A percentile compares a stretch with the other conserved stretches of the same genome.
Evolutionary conservation across 1,140 invertebrate species (phyloP).

Genomic region (Ostrea denselamellosa): DNA sequence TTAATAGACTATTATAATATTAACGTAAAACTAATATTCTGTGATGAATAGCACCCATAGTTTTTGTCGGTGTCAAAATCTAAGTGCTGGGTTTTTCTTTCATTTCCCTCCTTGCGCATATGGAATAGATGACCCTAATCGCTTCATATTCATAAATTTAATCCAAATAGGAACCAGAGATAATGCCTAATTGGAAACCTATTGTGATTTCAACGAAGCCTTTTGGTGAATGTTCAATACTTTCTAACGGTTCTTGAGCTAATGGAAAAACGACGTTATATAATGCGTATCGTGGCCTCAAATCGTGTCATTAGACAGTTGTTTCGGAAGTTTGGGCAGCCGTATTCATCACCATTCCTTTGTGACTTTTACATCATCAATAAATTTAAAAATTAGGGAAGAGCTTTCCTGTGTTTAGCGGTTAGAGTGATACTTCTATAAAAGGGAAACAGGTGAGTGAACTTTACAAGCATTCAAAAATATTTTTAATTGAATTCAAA

Average conservation of each 20-base stretch:
- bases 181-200: conserved; percentile 30
- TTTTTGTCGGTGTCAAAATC: conserved; percentile 7
- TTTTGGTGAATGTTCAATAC: not conserved
- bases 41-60: not conserved
- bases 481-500: not conserved
- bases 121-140: not conserved
- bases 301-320: conserved; percentile 35
- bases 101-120: not conserved
- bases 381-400: conserved; percentile 19
- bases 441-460: not conserved
- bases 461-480: not conserved
- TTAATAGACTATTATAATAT: no score
- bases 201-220: conserved; percentile 15
- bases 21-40: no score
- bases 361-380: not conserved
- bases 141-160: not conserved
- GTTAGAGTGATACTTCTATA: conserved; percentile 3
- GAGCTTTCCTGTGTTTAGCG: not conserved
- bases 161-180: conserved; percentile 7
- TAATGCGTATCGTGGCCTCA: conserved; percentile 20
- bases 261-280: conserved; percentile 34
- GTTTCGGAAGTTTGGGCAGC: conserved; percentile 17
- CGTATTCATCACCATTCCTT: conserved; percentile 18
- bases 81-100: not conserved
- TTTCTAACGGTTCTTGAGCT: conserved; percentile 5